A percentile compares a stretch with the other conserved stretches of the same genome.
These are phyloP conservation scores for Phylloscopus collybita DNA, from an alignment of 2,797 vertebrate species.

Conservation along the genomic window DNA sequence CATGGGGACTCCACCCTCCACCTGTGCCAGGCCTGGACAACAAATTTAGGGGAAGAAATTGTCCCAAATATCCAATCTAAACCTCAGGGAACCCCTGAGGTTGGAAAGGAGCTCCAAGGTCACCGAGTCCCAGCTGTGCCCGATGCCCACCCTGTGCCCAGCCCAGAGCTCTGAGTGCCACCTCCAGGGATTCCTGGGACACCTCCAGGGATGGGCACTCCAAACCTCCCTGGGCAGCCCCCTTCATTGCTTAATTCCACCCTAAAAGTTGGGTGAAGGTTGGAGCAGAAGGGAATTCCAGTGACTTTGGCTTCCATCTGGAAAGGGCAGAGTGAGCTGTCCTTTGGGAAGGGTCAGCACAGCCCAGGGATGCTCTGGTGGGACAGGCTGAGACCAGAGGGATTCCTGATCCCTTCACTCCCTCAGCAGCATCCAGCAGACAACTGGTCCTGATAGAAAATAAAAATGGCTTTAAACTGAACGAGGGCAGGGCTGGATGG, in stretches of 20 bases:
- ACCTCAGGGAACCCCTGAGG: too few species aligned
- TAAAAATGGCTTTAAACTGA: accelerated
- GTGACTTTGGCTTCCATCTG: neutral
- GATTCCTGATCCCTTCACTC: neutral
- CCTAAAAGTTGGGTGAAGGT: neutral
- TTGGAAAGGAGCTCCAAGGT: too few species aligned
- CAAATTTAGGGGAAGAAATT: too few species aligned
- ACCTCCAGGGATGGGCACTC: neutral
- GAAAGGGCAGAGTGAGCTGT: neutral
- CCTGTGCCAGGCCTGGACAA: too few species aligned
- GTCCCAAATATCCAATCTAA: too few species aligned
- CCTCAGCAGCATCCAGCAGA: too few species aligned
- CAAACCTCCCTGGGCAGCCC: neutral
- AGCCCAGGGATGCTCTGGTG: neutral
- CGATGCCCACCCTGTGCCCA: neutral
- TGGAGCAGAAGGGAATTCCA: neutral
- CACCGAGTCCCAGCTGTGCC: neutral
- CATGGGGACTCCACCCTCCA: too few species aligned
- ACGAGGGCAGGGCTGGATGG: accelerated
- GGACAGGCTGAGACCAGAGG: neutral
- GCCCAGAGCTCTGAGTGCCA: neutral
- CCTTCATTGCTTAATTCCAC: neutral
- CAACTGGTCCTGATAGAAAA: neutral
- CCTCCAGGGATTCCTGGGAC: neutral
- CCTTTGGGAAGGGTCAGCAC: neutral